Conservation (phyloP, 2,888 invertebrate genomes). For the Spatulosminthurus flaviceps region DNA sequence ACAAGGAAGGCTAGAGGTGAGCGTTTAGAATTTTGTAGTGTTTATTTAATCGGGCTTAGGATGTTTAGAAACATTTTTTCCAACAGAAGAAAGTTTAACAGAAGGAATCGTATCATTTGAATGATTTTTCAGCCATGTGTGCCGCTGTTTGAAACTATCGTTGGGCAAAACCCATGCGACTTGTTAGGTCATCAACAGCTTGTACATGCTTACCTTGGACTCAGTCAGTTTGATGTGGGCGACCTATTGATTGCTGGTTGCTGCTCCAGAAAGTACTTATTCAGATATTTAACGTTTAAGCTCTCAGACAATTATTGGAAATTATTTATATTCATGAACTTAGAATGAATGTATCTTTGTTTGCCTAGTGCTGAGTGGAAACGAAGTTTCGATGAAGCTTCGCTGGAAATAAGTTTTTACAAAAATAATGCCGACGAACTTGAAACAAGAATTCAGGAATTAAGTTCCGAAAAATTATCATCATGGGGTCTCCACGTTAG, state of each 20-base stretch:
- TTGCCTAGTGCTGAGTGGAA: conserved; percentile 69
- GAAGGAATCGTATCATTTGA: not conserved
- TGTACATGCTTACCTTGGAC: conserved; percentile 83
- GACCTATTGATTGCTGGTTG: conserved; percentile 78
- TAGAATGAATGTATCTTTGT: too few species aligned
- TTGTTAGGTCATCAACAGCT: conserved; percentile 73
- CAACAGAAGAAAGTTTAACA: too few species aligned
- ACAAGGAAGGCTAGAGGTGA: conserved; percentile 76
- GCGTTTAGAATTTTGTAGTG: too few species aligned
- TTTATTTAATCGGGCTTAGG: too few species aligned
- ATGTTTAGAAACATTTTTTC: too few species aligned
- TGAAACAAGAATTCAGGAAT: not conserved
- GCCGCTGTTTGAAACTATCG: conserved; percentile 87
- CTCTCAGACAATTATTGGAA: too few species aligned
- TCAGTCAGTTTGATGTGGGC: conserved; percentile 88
- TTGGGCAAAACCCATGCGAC: conserved; percentile 70
- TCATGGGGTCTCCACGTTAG: conserved; percentile 27
- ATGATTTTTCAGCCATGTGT: conserved; percentile 77
- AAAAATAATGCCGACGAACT: conserved; percentile 15
- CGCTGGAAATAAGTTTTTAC: conserved; percentile 40
- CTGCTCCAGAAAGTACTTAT: conserved; percentile 50
- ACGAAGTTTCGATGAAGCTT: conserved; percentile 42
- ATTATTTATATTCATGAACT: too few species aligned
- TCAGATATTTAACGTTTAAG: too few species aligned
- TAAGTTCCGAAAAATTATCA: conserved; percentile 38